Base-by-base conservation (phyloP, 1,140 invertebrate genomes). In the Drosophila kohkoa region DNA sequence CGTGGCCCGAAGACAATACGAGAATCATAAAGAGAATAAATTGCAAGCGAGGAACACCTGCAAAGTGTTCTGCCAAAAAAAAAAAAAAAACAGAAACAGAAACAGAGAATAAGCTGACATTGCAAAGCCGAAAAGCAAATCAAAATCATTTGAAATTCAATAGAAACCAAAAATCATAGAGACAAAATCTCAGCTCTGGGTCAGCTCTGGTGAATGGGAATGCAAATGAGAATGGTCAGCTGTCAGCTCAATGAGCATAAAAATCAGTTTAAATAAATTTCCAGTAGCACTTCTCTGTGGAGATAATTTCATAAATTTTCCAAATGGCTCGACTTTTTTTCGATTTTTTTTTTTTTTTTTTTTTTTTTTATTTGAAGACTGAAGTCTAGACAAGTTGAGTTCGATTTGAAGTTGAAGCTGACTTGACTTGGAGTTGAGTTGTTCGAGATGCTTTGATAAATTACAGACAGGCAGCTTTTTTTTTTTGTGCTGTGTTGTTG, bases 271-370 rank as follows among this genome's bases (percentile, higher is more conserved):
- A 69, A 77, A 87, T 73, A 69, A 72, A 70, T 82, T 80, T 88
- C 49, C 85, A 83, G 85, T 88, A 88, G 85, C 83, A 75, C 60
- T 75, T 72, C 55, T 15, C n/a, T 32, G 2, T 45, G 54, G 46
- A 74, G 77, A 85, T 82, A 77, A 72, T 76, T 79, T 79, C 51
- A 87, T 87, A 76, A 69, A 81, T 72, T 77, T 69, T 35, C 41
- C 72, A 73, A 81, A 66, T 79, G 62, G 73, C 69, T 38, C 54
- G 67, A 55, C 68, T 74, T 74, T 63, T 20, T 20, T 20, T 20
- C 20, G 20, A 1, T 15, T 57, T 58, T 63, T 8, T 35, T 74
- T 68, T 15, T 15, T 57, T 58, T 63, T 8, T 35, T 74, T 68
- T 64, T 70, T 63, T 51, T 57, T 5, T 35, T n/a, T 20, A 11